Evolutionary conservation across 2,797 vertebrate genomes (phyloP).

Genomic region (Tauraco hartlaubi): DNA sequence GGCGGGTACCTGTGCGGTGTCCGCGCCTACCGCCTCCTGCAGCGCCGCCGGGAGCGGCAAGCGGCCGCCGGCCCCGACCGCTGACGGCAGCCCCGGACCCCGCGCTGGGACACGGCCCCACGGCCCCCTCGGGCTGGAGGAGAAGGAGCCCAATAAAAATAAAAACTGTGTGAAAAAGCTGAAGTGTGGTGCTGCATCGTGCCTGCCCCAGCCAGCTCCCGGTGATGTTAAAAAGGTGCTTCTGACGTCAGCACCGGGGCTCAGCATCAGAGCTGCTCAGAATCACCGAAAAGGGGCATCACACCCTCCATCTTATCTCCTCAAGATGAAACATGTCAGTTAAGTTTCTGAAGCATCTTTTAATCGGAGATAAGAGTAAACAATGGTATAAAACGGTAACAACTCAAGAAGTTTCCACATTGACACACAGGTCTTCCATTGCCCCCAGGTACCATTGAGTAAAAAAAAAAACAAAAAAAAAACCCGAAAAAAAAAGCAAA

Average conservation of each 20-base stretch:
- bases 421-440: not conserved
- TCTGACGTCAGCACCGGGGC: too few species aligned
- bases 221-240: rapidly evolving
- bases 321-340: rapidly evolving
- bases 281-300: not conserved
- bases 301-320: not conserved
- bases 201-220: rapidly evolving
- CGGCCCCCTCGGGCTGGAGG: too few species aligned
- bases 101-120: too few species aligned
- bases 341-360: slow-evolving; percentile 70
- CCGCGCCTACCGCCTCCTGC: slow-evolving; percentile 81
- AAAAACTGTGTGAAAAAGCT: rapidly evolving
- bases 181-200: rapidly evolving
- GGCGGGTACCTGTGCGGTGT: slow-evolving; percentile 88
- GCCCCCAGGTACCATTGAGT: slow-evolving; percentile 73
- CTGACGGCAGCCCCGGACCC: slow-evolving; percentile 66
- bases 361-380: slow-evolving; percentile 83
- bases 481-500: not conserved
- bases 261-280: not conserved
- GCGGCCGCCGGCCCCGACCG: not conserved
- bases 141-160: not conserved
- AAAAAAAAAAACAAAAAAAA: not conserved
- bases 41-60: slow-evolving; percentile 75
- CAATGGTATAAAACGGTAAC: slow-evolving; percentile 81
- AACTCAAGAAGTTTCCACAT: slow-evolving; percentile 55